Base-by-base conservation (phyloP, 2,888 invertebrate species). In the Nomada fucata region DNA sequence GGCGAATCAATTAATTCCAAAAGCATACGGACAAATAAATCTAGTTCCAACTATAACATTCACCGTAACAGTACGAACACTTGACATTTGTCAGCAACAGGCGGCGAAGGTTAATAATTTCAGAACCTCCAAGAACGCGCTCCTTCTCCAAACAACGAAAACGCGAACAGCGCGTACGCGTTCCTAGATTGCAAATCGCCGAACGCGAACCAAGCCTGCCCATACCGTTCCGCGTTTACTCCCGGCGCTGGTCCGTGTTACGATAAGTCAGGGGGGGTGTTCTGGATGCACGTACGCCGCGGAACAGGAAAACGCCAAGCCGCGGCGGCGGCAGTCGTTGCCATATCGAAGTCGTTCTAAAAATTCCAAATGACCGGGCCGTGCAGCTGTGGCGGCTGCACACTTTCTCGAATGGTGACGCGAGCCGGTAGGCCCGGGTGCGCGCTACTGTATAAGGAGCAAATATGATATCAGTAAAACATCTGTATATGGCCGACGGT, bases 401-500 rank as follows among this genome's bases (percentile, higher is more conserved):
- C 83, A 76, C 82, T 83, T 87, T 85, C 82, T 80, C 78, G 76
- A 69, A 78, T 61, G 70, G 69, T 77, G 84, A 74, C 72, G 70
- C 65, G 82, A 75, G 74, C 57, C 64, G 64, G 78, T 70, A 59
- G 68, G 44, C 57, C 69, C 68, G 74, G 72, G 73, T 84, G 70
- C 70, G 18, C 50, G 69, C 73, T 79, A 82, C 76, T 74, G 80
- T 73, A 86, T 78, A 84, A 82, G 83, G 86, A 78, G 71, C 79
- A 84, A 86, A 88, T 88, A 84, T 88, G 75, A 86, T 88, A 88
- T 88, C 86, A 68, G 84, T 81, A 83, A 88, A 86, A 84, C 86
- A 82, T 87, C 86, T 84, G 78, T 83, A 84, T 81, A 87, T 79
- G 87, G 87, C 63, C 60, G 55, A 29, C n/a, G 64, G 67, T 76